Percentiles rank a stretch among this genome's conserved stretches.
These are phyloP conservation scores for Staurois parvus DNA, from an alignment of 2,797 vertebrate species.

Conservation along the genomic window DNA sequence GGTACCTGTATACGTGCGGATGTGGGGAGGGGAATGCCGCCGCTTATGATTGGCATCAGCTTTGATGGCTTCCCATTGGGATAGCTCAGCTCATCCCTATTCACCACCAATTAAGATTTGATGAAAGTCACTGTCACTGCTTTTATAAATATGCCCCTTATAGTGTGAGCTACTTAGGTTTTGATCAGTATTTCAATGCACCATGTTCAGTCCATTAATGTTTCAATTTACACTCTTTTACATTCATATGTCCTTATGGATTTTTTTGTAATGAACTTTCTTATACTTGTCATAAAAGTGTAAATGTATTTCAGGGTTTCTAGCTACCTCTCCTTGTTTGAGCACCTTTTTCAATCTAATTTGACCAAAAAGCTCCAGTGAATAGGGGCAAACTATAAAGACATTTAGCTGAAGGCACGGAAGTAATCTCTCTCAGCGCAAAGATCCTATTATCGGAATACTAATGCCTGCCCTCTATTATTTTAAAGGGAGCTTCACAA, in stretches of 20 bases:
- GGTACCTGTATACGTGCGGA: too few species aligned
- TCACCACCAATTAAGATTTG: too few species aligned
- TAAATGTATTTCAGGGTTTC: conserved; percentile 26
- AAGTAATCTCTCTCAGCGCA: conserved; percentile 16
- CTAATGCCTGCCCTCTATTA: conserved; percentile 56
- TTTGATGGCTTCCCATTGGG: too few species aligned
- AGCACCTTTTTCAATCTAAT: conserved; percentile 23
- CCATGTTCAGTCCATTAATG: conserved; percentile 11
- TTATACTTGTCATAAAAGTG: conserved; percentile 32
- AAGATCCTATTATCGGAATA: conserved; percentile 45
- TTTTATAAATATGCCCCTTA: too few species aligned
- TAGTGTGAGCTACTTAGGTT: too few species aligned
- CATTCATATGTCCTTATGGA: background rate
- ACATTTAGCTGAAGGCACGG: conserved; percentile 45
- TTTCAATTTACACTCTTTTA: conserved; percentile 15
- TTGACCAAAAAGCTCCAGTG: conserved; percentile 36
- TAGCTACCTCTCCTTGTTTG: conserved; percentile 17
- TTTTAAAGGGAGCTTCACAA: conserved; percentile 39
- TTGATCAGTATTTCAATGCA: background rate
- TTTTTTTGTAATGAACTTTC: conserved; percentile 21
- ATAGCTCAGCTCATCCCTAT: too few species aligned
- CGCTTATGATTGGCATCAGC: too few species aligned
- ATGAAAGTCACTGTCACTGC: too few species aligned
- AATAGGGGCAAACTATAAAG: conserved; percentile 29
- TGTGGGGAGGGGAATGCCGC: too few species aligned